These are phyloP conservation scores for Gymnodraco acuticeps DNA, from an alignment of 2,797 vertebrate genomes.

Conservation along the genomic window DNA sequence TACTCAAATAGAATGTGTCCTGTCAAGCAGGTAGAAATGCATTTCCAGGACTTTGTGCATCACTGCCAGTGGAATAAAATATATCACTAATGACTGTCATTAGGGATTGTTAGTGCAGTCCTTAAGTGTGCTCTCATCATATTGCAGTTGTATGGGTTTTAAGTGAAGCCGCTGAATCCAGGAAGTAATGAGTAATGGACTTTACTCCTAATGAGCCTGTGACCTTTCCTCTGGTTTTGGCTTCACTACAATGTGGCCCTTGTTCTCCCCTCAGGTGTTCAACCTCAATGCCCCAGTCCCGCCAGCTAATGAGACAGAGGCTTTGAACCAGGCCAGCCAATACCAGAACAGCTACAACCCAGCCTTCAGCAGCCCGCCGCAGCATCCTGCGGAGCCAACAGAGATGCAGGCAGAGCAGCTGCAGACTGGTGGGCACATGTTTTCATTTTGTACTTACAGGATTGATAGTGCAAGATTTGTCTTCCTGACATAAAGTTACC, in stretches of 20 bases:
- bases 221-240: conserved; percentile 65
- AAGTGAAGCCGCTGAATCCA: conserved; percentile 32
- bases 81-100: conserved; percentile 27
- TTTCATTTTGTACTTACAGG: neutral
- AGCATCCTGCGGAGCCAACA: conserved; percentile 91
- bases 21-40: conserved; percentile 3
- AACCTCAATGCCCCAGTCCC: conserved; percentile 99
- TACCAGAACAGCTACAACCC: conserved; percentile 96
- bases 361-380: conserved; percentile 91
- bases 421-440: conserved; percentile 89
- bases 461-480: neutral
- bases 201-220: conserved; percentile 45
- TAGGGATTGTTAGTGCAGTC: conserved; percentile 10
- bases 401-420: conserved; percentile 95
- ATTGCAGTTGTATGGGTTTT: conserved; percentile 34
- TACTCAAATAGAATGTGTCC: neutral
- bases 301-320: conserved; percentile 94
- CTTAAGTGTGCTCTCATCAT: conserved; percentile 34
- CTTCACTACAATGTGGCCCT: conserved; percentile 58
- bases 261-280: conserved; percentile 89
- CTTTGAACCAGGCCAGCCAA: conserved; percentile 91
- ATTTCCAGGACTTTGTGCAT: conserved; percentile 14
- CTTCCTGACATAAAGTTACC: neutral
- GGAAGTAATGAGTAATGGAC: conserved; percentile 46
- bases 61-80: conserved; percentile 12